Base-by-base conservation (phyloP, 2,888 invertebrate genomes). In the Chrysomela aeneicollis region DNA sequence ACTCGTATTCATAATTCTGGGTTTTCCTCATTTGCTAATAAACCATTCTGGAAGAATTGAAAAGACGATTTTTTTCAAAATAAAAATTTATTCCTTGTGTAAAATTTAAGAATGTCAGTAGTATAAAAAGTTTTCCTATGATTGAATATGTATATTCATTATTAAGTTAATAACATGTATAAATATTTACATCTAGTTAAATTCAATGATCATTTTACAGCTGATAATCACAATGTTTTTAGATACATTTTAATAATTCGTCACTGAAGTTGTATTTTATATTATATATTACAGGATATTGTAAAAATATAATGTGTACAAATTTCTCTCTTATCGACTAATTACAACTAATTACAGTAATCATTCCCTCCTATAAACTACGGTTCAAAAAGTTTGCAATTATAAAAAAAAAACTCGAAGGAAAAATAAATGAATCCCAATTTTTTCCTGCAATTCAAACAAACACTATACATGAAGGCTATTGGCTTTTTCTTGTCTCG, bases 41-140 rank as follows among this genome's bases (percentile, higher is more conserved):
- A n/a, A n/a, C n/a, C n/a, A n/a, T n/a, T n/a, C n/a, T n/a, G 65
- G 85, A 84, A 65, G 89, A 91, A 78, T 82, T 88, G 63, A 75
- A 76, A 26, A 63, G 47, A 9, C 66, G 54, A 59, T 47, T 66
- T 5, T 26, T 51, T 54, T 47, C 35, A 47, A 19, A 46, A 60
- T 51, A 53, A 30, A 58, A 58, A 55, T 62, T 67, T 62, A 62
- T 62, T 64, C 55, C 55, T 54, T 42, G 64, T 64, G 63, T 65
- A 61, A 69, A 64, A 63, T 64, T 67, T 59, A 60, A 63, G 64
- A 69, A 70, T 70, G 66, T 67, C 68, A 69, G 69, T 71, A 69
- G 71, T 71, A 71, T 69, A 71, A 69, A 71, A 71, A 71, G 64
- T 69, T 67, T 67, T 62, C 57, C 62, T 63, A 62, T 63, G 55